A percentile compares a stretch with the other conserved stretches of the same genome.
Conservation (phyloP, 2,113 vertebrate genomes). For the Atrichornis clamosus region DNA sequence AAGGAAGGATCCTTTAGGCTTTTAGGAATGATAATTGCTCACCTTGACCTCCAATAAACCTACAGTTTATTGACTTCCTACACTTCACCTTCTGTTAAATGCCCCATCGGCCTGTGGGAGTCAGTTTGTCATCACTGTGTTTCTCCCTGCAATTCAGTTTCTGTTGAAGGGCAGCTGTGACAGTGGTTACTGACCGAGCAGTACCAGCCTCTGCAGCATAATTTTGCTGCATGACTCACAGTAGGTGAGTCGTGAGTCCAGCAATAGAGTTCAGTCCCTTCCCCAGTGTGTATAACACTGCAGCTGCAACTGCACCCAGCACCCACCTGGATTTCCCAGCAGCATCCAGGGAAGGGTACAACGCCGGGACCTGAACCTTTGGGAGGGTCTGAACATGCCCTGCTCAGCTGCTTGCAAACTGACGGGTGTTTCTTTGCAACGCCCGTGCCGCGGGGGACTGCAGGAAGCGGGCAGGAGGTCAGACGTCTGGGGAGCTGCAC, state of each 20-base stretch:
- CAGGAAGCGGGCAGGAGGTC: not conserved
- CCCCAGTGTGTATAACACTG: not conserved
- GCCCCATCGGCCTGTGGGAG: not conserved
- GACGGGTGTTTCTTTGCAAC: not conserved
- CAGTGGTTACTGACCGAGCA: not conserved
- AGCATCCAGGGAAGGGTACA: not conserved
- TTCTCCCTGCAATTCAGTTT: not conserved
- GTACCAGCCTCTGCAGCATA: not conserved
- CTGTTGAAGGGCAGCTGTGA: not conserved
- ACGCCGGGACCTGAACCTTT: not conserved
- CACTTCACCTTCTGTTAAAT: not conserved
- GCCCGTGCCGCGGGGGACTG: not conserved
- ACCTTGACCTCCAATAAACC: not conserved
- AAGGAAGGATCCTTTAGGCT: not conserved
- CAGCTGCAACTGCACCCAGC: not conserved
- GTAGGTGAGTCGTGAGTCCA: not conserved
- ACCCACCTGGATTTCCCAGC: not conserved
- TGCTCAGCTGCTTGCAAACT: not conserved
- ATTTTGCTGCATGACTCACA: not conserved
- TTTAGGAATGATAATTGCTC: not conserved
- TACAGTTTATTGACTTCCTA: not conserved
- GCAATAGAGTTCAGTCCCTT: not conserved
- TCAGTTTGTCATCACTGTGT: not conserved
- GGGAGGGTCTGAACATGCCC: not conserved
- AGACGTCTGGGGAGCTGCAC: not conserved